Conservation (phyloP, 2,888 invertebrate genomes). For the Alentia gelatinosa region DNA sequence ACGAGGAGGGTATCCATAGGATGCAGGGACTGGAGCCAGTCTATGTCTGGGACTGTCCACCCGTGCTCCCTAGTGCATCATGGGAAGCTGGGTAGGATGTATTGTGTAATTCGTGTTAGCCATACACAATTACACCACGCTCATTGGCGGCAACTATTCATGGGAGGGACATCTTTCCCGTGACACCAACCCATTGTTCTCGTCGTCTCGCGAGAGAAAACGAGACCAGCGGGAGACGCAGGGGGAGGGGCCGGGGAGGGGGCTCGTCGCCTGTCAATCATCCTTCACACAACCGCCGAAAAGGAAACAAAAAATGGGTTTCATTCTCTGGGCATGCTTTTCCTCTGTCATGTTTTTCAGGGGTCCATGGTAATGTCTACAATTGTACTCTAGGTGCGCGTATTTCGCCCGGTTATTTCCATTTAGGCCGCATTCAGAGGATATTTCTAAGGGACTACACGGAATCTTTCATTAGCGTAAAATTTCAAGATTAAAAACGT, state of each 20-base stretch:
- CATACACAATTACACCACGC: constrained; percentile 22
- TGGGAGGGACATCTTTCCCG: constrained; percentile 2
- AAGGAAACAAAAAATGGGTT: background rate
- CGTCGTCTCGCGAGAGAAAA: constrained; percentile 33
- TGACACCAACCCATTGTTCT: constrained; percentile 23
- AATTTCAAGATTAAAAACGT: background rate
- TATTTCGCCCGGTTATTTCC: background rate
- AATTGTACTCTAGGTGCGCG: background rate
- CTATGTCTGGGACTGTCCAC: too few species aligned
- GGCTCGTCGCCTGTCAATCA: background rate
- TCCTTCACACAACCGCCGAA: background rate
- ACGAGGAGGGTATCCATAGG: too few species aligned
- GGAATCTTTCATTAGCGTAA: constrained; percentile 15
- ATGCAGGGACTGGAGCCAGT: too few species aligned
- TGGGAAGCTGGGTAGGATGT: background rate
- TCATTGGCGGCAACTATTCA: background rate
- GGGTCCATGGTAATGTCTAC: background rate
- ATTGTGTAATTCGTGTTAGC: constrained; percentile 14
- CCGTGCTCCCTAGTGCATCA: background rate
- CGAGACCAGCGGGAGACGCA: constrained; percentile 38
- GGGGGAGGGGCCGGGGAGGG: background rate
- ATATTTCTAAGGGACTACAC: background rate
- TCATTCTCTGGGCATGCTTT: background rate
- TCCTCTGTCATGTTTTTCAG: background rate
- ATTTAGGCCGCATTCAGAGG: background rate